Conservation (phyloP, 1,140 invertebrate genomes). For the Pogonomyrmex barbatus region DNA sequence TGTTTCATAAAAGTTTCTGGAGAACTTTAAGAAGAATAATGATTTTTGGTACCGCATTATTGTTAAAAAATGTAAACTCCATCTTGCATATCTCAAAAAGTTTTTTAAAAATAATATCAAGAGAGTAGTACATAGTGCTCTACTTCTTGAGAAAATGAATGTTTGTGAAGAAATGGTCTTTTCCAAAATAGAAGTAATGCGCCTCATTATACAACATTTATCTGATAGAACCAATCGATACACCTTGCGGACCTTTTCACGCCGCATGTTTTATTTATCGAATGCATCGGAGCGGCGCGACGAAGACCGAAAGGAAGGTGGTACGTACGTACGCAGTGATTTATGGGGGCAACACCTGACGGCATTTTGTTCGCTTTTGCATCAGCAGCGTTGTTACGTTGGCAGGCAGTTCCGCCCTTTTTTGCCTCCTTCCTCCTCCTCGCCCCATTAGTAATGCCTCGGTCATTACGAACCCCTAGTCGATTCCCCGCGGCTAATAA, state of each 20-base stretch:
- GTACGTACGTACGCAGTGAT: constrained; percentile 76
- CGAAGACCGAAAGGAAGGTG: constrained; percentile 69
- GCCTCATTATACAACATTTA: constrained; percentile 54
- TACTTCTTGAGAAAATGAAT: background rate
- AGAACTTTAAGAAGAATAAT: background rate
- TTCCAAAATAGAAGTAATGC: constrained; percentile 37
- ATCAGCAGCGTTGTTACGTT: constrained; percentile 77
- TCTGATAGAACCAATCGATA: constrained; percentile 61
- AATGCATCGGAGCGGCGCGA: constrained; percentile 70
- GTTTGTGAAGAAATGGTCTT: background rate
- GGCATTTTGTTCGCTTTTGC: constrained; percentile 82
- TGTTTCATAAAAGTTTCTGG: background rate
- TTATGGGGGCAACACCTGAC: constrained; percentile 83
- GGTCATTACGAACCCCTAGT: constrained; percentile 81
- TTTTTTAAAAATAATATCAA: background rate
- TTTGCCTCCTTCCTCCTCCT: constrained; percentile 66
- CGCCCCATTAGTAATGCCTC: constrained; percentile 81
- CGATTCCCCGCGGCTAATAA: constrained; percentile 83
- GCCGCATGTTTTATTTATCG: constrained; percentile 75
- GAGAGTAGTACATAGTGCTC: background rate
- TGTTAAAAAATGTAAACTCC: background rate
- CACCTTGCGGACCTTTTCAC: constrained; percentile 43
- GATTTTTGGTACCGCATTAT: background rate
- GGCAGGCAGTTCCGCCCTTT: constrained; percentile 79
- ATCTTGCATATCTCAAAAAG: background rate